These are phyloP conservation scores for Hyposoter didymator DNA, from an alignment of 2,888 invertebrate genomes.

Conservation along the genomic window DNA sequence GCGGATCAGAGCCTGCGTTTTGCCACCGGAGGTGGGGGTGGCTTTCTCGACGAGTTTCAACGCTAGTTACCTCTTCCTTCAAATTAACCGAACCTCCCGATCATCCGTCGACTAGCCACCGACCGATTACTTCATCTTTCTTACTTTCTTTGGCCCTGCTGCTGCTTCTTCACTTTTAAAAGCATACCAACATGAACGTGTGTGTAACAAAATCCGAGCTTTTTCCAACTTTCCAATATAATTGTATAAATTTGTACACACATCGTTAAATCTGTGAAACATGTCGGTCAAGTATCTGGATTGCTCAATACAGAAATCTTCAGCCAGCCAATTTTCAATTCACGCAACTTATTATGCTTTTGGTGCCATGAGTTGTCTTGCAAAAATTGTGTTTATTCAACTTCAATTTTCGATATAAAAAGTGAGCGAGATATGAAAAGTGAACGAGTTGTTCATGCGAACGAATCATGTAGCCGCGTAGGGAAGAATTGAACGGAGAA, in stretches of 20 bases:
- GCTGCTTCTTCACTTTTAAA: neutral
- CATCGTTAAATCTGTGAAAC: neutral
- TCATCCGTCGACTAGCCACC: conserved; percentile 36
- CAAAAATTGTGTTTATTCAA: neutral
- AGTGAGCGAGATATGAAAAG: no score
- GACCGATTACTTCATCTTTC: conserved; percentile 8
- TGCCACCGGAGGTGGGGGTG: conserved; percentile 49
- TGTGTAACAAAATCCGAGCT: neutral
- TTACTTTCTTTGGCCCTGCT: neutral
- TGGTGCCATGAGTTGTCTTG: neutral
- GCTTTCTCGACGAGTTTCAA: conserved; percentile 41
- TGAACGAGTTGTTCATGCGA: conserved; percentile 12
- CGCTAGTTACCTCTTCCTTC: conserved; percentile 58
- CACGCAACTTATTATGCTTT: neutral
- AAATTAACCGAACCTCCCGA: conserved; percentile 47
- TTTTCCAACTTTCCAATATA: neutral
- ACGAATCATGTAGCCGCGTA: conserved; percentile 6
- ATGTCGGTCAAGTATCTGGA: neutral
- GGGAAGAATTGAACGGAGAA: neutral
- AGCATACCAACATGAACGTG: neutral
- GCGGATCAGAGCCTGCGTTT: conserved; percentile 43
- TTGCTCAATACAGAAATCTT: neutral
- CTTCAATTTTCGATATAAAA: neutral
- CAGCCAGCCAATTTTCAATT: neutral
- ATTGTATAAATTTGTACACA: neutral